Conservation (phyloP, 2,113 vertebrate species). For the Thryonomys swinderianus region DNA sequence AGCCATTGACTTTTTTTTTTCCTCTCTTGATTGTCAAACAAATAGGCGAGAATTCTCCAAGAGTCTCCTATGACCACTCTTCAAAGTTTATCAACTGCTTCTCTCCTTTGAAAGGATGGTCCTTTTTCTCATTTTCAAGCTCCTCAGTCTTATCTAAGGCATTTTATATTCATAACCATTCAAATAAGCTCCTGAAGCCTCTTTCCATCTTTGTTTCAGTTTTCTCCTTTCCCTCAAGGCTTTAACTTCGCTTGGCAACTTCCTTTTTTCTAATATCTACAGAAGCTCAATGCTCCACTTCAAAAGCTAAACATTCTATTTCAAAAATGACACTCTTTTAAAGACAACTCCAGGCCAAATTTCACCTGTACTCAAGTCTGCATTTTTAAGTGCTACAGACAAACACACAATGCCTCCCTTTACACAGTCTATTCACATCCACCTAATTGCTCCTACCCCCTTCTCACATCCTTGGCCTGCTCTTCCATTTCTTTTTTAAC, state of each 20-base stretch:
- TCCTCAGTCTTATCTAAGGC: neutral
- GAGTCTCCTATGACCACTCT: conserved; percentile 2
- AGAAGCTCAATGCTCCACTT: neutral
- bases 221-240: conserved; percentile 26
- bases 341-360: neutral
- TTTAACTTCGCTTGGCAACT: neutral
- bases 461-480: neutral
- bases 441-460: neutral
- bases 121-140: conserved; percentile 32
- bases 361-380: neutral
- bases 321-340: neutral
- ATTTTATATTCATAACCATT: conserved; percentile 9
- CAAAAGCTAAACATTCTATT: neutral
- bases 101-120: neutral
- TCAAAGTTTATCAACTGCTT: neutral
- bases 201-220: neutral
- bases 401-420: neutral
- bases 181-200: neutral
- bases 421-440: neutral
- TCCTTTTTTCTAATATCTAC: conserved; percentile 27
- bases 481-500: conserved; percentile 22
- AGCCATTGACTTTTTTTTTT: neutral
- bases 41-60: neutral
- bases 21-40: neutral
- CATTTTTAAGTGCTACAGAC: neutral